phyloP scores from a whole-genome alignment of 2,113 vertebrate species.

The Hystrix brachyura region DNA sequence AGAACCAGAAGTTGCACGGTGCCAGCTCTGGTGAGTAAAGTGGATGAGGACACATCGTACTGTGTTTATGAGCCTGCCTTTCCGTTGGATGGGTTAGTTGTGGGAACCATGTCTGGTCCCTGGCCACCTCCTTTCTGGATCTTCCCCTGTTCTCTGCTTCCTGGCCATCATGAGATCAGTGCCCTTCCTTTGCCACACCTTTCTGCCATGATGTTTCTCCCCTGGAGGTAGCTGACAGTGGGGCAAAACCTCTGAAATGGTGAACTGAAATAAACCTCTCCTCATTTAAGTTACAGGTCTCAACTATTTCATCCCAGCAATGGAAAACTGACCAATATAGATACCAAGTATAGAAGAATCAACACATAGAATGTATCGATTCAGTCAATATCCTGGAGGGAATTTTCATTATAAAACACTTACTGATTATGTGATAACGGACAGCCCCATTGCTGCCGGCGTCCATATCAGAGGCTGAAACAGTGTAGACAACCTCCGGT shows the following conservation, averaged over 20 bases:
- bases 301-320: neutral
- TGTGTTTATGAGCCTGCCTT: neutral
- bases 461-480: constrained; percentile 92
- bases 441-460: constrained; percentile 90
- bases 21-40: neutral
- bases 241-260: neutral
- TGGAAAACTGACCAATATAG: neutral
- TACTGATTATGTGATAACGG: constrained; percentile 91
- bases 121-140: neutral
- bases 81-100: neutral
- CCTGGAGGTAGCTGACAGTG: neutral
- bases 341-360: neutral
- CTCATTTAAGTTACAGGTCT: neutral
- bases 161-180: neutral
- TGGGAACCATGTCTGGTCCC: neutral
- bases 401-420: constrained; percentile 63
- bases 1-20: neutral
- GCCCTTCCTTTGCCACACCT: neutral
- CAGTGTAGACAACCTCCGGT: constrained; percentile 88
- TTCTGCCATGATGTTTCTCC: neutral
- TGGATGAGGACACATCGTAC: neutral
- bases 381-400: neutral
- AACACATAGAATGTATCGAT: neutral
- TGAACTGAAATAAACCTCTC: neutral
- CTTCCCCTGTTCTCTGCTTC: neutral